Conservation (phyloP, 2,797 vertebrate species). For the Pangasius larnaudii region DNA sequence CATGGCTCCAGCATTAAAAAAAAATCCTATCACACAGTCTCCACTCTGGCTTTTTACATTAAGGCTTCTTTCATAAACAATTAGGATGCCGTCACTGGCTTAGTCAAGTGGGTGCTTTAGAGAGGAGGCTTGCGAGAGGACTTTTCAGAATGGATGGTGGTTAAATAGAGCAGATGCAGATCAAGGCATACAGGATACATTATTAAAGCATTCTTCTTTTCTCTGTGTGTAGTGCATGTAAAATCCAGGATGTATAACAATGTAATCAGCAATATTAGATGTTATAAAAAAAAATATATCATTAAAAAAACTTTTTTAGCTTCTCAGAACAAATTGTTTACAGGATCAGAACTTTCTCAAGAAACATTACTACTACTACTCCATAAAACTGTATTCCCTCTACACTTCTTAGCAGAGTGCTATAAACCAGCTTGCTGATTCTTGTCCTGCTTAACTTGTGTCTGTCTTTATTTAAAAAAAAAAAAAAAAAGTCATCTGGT, state of each 20-base stretch:
- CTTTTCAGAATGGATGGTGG: constrained; percentile 39
- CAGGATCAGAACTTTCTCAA: not conserved
- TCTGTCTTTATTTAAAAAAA: not conserved
- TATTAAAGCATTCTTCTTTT: not conserved
- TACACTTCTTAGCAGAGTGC: not conserved
- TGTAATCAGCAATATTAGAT: not conserved
- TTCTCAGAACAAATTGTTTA: not conserved
- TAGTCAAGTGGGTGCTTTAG: constrained; percentile 50
- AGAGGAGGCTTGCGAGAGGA: constrained; percentile 18
- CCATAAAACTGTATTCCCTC: not conserved
- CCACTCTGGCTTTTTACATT: constrained; percentile 62
- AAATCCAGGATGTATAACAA: not conserved
- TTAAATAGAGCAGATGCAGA: constrained; percentile 33
- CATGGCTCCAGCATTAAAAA: constrained; percentile 36
- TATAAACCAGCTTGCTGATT: not conserved
- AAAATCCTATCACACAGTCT: constrained; percentile 23
- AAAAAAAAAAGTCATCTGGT: not conserved
- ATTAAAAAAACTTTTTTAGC: not conserved
- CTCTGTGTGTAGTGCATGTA: not conserved
- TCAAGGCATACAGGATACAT: not conserved
- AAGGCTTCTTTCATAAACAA: constrained; percentile 62
- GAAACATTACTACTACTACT: not conserved
- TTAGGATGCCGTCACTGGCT: constrained; percentile 50
- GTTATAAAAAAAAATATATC: not conserved
- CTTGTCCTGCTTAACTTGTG: not conserved